These are phyloP conservation scores for Tortrix viridana DNA, from an alignment of 2,888 invertebrate species.

Conservation along the genomic window DNA sequence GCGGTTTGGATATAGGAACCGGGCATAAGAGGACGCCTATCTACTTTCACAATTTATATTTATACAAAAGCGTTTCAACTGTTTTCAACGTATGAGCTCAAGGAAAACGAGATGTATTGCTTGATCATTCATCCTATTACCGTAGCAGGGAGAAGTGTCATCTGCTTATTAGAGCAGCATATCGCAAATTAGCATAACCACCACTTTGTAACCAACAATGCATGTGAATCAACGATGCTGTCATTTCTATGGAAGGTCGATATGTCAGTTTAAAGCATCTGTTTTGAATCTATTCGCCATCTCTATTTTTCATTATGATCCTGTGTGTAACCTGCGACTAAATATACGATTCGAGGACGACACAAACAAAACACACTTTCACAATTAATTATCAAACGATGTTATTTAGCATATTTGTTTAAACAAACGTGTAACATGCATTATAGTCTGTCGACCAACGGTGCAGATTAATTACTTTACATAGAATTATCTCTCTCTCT, in stretches of 20 bases:
- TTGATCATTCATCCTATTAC: constrained; percentile 33
- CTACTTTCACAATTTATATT: not conserved
- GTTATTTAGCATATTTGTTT: constrained; percentile 43
- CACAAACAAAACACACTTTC: constrained; percentile 34
- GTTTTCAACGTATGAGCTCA: constrained; percentile 14
- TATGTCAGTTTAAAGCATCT: no score
- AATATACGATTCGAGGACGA: constrained; percentile 15
- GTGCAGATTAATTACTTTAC: constrained; percentile 69
- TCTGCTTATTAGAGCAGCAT: constrained; percentile 17
- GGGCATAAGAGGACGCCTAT: no score
- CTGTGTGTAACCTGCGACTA: not conserved
- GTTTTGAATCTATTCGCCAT: no score
- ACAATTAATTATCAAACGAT: constrained; percentile 30
- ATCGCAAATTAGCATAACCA: constrained; percentile 24
- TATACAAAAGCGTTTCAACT: constrained; percentile 12
- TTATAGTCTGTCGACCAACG: constrained; percentile 59
- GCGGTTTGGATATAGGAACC: no score
- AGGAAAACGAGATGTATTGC: constrained; percentile 20
- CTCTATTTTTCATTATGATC: no score
- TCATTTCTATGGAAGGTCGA: constrained; percentile 10
- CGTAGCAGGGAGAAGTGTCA: constrained; percentile 13
- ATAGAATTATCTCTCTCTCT: constrained; percentile 50
- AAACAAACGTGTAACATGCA: constrained; percentile 71
- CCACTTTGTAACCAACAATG: constrained; percentile 12
- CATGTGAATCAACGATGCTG: constrained; percentile 28